Percentiles rank a stretch among this genome's conserved stretches.
Conservation (phyloP, 1,140 invertebrate genomes). For the Cotesia typhae region DNA sequence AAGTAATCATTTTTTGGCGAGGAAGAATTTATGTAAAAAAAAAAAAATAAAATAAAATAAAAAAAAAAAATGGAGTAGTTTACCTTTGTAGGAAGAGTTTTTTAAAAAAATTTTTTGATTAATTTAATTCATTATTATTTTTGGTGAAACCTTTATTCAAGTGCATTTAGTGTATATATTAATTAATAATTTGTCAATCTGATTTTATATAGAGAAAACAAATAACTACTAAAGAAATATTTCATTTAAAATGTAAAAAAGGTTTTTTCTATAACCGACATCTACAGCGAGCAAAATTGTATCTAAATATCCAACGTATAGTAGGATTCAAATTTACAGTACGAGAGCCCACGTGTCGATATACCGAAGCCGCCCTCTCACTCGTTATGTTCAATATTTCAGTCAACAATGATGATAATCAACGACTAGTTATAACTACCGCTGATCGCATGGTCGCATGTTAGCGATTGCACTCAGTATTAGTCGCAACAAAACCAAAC, state of each 20-base stretch:
- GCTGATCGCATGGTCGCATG: not conserved
- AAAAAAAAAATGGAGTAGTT: not conserved
- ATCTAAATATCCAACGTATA: not conserved
- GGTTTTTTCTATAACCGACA: too few species aligned
- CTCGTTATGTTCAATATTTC: not conserved
- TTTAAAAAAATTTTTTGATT: not conserved
- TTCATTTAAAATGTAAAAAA: too few species aligned
- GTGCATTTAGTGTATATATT: not conserved
- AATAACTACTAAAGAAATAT: not conserved
- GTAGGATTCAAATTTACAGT: not conserved
- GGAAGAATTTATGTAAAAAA: constrained; percentile 9
- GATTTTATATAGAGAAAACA: not conserved
- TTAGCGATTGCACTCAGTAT: not conserved
- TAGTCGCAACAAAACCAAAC: not conserved
- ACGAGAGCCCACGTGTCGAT: constrained; percentile 8
- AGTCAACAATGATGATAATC: not conserved
- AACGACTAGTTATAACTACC: not conserved
- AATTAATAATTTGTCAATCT: not conserved
- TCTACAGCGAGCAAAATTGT: not conserved
- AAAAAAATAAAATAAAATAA: not conserved
- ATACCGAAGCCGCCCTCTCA: constrained; percentile 2
- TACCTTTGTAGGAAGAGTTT: not conserved
- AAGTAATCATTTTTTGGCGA: not conserved
- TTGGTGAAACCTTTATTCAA: not conserved
- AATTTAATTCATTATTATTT: not conserved